Evolutionary conservation across 2,113 vertebrate genomes (phyloP), one percentile per base, ranked within the genome.

Genomic region (Mesitornis unicolor): DNA sequence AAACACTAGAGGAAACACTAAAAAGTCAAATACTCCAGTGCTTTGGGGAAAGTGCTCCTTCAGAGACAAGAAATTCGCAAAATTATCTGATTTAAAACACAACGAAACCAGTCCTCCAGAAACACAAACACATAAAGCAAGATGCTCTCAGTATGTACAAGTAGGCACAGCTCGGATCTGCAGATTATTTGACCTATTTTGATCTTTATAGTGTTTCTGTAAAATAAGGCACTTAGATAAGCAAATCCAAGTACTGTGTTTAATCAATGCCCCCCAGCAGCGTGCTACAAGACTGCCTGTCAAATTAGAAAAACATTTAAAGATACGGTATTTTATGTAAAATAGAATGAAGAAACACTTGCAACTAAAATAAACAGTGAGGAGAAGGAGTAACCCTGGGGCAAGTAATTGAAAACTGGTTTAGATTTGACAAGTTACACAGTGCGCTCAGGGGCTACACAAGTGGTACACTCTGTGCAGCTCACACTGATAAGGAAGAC

Each of bases 341-440:
- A 69, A 65, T 4, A 77, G 29, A 90, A 53, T 24, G 24, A 93
- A 90, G 54, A 89, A 93, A 93, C 10, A 83, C 8, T 33, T 5
- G 1, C 63, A 84, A 92, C 70, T 89, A 89, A 90, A 88, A 70
- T 18, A 40, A 84, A 63, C 63, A 36, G 75, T 17, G 51, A 90
- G 63, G 75, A 80, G 61, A 77, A 95, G n/a, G 50, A 95, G 85
- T 42, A 83, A 96, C 79, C 90, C 74, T 74, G 82, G 79, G 87
- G 64, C 50, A 93, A 79, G 59, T 21, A 33, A 76, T 24, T 94
- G 87, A 90, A 13, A 64, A 47, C 63, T 31, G 19, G 56, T 48
- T 94, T 15, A 25, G 75, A 59, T 86, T 11, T 94, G 81, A 73
- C 48, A 87, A 35, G 85, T 50, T 38, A 9, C 81, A 79, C 77